A percentile compares a stretch with the other conserved stretches of the same genome.
Evolutionary conservation across 2,888 invertebrate species (phyloP).

Genomic region (Xanthorhoe designata): DNA sequence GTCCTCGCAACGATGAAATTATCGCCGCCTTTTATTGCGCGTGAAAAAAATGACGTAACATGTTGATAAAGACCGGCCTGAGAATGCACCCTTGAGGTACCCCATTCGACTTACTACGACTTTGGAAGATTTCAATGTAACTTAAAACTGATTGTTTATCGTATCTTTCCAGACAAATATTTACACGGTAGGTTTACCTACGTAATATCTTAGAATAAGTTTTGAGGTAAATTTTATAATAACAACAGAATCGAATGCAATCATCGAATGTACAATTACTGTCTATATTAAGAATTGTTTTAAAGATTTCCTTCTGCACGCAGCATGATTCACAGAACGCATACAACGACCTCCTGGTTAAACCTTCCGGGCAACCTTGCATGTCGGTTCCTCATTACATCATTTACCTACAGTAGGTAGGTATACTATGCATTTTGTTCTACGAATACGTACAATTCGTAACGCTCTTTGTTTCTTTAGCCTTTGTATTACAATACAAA

Average conservation of each 20-base stretch:
- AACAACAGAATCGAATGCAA: constrained; percentile 24
- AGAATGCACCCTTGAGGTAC: constrained; percentile 47
- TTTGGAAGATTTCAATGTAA: constrained; percentile 4
- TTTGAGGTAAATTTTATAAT: constrained; percentile 21
- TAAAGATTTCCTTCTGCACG: constrained; percentile 30
- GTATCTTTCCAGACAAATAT: constrained; percentile 28
- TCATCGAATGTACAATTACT: constrained; percentile 14
- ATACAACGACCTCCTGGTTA: constrained; percentile 67
- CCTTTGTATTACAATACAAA: constrained; percentile 35
- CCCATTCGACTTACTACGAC: constrained; percentile 30
- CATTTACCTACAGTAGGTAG: constrained; percentile 69
- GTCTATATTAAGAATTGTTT: constrained; percentile 18
- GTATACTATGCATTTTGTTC: constrained; percentile 68
- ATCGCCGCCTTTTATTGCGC: constrained; percentile 74
- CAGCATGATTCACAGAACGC: constrained; percentile 62
- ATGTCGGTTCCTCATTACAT: constrained; percentile 79
- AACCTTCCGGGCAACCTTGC: constrained; percentile 80
- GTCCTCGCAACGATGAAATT: constrained; percentile 83
- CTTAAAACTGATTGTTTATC: constrained; percentile 9
- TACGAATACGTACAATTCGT: constrained; percentile 56
- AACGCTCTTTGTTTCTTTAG: constrained; percentile 57
- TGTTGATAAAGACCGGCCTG: constrained; percentile 26
- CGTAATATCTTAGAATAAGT: constrained; percentile 21
- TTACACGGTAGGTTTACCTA: constrained; percentile 18
- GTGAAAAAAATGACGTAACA: constrained; percentile 68